These are phyloP conservation scores for Physocephala rufipes DNA, from an alignment of 2,888 invertebrate genomes.

Conservation along the genomic window DNA sequence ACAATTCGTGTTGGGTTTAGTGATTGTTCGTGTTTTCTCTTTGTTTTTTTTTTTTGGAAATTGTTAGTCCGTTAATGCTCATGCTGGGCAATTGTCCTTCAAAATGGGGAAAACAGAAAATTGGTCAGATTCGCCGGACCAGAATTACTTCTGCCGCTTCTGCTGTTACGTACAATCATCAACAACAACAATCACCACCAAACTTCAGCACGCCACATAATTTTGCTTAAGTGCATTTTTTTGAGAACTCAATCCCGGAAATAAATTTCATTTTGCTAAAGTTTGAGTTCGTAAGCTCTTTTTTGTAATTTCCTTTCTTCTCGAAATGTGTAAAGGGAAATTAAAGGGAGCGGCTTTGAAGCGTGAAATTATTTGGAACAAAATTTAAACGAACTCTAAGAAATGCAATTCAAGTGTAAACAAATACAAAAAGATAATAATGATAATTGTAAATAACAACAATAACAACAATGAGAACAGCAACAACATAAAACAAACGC, in stretches of 20 bases:
- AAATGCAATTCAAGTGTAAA: not conserved
- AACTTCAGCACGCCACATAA: not conserved
- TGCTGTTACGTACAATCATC: not conserved
- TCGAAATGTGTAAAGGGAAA: constrained; percentile 30
- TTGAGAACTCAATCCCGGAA: constrained; percentile 19
- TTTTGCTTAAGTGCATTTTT: not conserved
- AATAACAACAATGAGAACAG: not conserved
- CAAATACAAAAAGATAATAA: not conserved
- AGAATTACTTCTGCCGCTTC: not conserved
- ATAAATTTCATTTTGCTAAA: constrained; percentile 30
- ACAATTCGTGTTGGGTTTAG: no score
- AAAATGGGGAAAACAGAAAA: no score
- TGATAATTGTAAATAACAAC: not conserved
- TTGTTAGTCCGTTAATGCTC: not conserved
- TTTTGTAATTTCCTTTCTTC: constrained; percentile 10
- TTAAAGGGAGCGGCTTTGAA: constrained; percentile 27
- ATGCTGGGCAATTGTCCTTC: constrained; percentile 13
- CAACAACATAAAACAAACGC: not conserved
- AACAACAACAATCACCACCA: not conserved
- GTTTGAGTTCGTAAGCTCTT: constrained; percentile 22
- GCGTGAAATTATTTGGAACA: constrained; percentile 31
- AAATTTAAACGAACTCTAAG: not conserved
- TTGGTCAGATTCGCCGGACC: not conserved
- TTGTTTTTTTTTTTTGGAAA: no score
- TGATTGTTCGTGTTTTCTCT: no score